These are phyloP conservation scores for Athene cunicularia DNA, from an alignment of 2,113 vertebrate species.

Conservation along the genomic window DNA sequence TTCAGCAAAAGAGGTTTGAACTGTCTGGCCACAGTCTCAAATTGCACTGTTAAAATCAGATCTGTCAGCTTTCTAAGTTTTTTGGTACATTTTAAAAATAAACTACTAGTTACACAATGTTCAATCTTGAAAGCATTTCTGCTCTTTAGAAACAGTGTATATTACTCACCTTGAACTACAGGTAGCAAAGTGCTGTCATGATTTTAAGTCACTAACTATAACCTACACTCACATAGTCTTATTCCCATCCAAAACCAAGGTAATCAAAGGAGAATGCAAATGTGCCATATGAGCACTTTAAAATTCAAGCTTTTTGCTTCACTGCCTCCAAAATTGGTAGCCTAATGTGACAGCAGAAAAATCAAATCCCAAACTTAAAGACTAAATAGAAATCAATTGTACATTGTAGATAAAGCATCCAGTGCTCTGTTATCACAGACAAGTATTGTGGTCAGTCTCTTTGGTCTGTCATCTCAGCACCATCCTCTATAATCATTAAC, in stretches of 20 bases:
- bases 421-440: neutral
- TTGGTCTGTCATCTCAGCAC: neutral
- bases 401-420: neutral
- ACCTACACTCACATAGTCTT: neutral
- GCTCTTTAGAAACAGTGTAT: neutral
- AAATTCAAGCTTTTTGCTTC: neutral
- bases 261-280: neutral
- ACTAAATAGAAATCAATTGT: neutral
- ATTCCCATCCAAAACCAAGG: neutral
- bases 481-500: neutral
- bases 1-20: neutral
- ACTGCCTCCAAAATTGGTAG: neutral
- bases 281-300: neutral
- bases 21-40: neutral
- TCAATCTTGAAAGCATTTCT: neutral
- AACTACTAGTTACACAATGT: neutral
- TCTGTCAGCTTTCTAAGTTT: neutral
- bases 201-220: neutral
- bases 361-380: neutral
- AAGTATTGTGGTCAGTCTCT: neutral
- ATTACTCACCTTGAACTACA: neutral
- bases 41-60: neutral
- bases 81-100: neutral
- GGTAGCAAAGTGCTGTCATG: neutral
- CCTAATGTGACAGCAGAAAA: neutral